Evolutionary conservation across 2,113 vertebrate genomes (phyloP).

Genomic region (Toxotes chatareus): DNA sequence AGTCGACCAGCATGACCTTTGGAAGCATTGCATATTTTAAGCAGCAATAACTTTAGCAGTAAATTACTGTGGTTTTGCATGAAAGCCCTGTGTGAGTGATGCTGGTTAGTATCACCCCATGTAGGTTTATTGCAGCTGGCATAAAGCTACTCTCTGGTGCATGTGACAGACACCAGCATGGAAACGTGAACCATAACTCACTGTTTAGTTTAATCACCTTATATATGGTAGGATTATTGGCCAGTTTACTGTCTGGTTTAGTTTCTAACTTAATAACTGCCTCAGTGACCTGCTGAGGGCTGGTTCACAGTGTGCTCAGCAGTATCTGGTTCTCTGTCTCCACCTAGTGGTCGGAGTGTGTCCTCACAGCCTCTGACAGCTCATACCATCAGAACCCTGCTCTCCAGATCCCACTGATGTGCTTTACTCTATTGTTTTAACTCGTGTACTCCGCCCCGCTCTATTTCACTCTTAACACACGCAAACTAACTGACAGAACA

Average conservation of each 20-base stretch:
- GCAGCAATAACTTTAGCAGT: conserved; percentile 2
- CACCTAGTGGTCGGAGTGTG: conserved; percentile 52
- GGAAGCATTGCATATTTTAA: conserved; percentile 11
- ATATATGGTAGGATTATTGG: not conserved
- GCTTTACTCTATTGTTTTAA: not conserved
- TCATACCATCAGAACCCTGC: conserved; percentile 79
- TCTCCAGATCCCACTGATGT: conserved; percentile 66
- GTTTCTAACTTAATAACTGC: not conserved
- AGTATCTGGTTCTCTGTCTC: conserved; percentile 50
- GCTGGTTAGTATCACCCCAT: conserved; percentile 40
- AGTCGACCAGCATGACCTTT: conserved; percentile 2
- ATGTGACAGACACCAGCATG: not conserved
- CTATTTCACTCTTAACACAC: not conserved
- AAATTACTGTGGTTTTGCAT: conserved; percentile 42
- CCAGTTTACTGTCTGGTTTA: conserved; percentile 11
- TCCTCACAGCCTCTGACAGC: conserved; percentile 34
- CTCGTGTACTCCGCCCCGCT: not conserved
- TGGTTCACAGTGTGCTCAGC: not conserved
- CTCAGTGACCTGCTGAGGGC: not conserved
- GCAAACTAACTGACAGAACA: too few relatives aligned
- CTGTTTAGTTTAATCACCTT: not conserved
- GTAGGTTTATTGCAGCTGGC: conserved; percentile 35
- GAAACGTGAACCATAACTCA: not conserved
- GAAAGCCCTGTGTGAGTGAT: conserved; percentile 30
- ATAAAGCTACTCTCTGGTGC: not conserved